These are phyloP conservation scores for Lepeophtheirus nordmannii DNA, from an alignment of 2,888 invertebrate species.

Conservation along the genomic window DNA sequence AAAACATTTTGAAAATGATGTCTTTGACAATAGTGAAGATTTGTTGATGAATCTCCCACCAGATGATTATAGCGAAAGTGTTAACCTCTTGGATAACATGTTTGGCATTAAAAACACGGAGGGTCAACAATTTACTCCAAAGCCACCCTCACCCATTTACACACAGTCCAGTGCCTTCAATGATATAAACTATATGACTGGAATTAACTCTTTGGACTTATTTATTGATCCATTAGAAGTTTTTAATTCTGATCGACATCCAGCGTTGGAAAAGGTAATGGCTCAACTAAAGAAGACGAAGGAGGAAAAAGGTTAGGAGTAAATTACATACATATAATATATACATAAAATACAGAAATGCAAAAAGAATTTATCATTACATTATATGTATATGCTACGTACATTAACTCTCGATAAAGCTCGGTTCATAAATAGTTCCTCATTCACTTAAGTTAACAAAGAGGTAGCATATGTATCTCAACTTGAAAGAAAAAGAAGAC, in stretches of 20 bases:
- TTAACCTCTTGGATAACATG: not conserved
- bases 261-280: constrained; percentile 7
- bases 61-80: not conserved
- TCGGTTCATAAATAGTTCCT: not conserved
- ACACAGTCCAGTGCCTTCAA: not conserved
- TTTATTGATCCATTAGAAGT: constrained; percentile 19
- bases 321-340: not conserved
- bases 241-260: constrained; percentile 14
- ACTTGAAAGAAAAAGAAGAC: no score
- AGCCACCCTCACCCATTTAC: not conserved
- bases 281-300: not conserved
- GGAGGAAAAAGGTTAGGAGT: constrained; percentile 3
- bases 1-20: no score
- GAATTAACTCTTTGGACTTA: constrained; percentile 6
- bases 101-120: not conserved
- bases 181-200: not conserved
- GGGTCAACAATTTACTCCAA: not conserved
- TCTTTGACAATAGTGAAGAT: not conserved
- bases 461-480: no score
- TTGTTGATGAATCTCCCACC: not conserved
- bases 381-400: no score
- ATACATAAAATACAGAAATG: not conserved
- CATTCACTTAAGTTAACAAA: no score
- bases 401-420: not conserved
- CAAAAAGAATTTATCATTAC: no score